These are phyloP conservation scores for Crocuta crocuta DNA, from an alignment of 2,113 vertebrate species.

Conservation along the genomic window DNA sequence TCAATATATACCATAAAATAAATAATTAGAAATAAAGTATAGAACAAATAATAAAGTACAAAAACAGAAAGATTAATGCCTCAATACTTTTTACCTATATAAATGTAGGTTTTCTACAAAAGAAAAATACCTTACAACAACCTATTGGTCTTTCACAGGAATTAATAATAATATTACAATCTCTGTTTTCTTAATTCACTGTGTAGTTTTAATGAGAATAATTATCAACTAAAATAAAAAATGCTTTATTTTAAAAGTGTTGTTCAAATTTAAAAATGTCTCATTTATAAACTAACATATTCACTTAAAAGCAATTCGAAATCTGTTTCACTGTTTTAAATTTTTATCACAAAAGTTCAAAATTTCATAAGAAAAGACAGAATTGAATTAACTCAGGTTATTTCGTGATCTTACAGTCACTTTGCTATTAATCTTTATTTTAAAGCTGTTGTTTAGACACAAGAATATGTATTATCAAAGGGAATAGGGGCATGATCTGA, in stretches of 20 bases:
- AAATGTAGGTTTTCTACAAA: neutral
- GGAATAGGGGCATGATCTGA: neutral
- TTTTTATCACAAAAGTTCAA: neutral
- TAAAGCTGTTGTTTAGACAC: neutral
- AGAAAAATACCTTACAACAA: neutral
- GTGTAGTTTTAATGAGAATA: neutral
- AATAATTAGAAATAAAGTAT: neutral
- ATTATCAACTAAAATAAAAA: neutral
- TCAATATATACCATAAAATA: neutral
- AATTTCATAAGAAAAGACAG: neutral
- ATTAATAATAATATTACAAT: neutral
- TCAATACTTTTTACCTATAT: neutral
- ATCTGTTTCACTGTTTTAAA: constrained; percentile 1
- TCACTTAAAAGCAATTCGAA: neutral
- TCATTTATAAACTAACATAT: neutral
- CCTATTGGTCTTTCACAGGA: neutral
- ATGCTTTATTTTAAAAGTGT: neutral
- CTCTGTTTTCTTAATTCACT: neutral
- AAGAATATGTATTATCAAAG: neutral
- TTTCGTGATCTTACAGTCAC: neutral
- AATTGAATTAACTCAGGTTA: neutral
- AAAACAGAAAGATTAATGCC: neutral
- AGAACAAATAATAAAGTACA: neutral
- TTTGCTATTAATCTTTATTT: neutral
- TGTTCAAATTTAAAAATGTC: neutral